Evolutionary conservation across 1,140 invertebrate species (phyloP).

Genomic region (Mamestra configurata): DNA sequence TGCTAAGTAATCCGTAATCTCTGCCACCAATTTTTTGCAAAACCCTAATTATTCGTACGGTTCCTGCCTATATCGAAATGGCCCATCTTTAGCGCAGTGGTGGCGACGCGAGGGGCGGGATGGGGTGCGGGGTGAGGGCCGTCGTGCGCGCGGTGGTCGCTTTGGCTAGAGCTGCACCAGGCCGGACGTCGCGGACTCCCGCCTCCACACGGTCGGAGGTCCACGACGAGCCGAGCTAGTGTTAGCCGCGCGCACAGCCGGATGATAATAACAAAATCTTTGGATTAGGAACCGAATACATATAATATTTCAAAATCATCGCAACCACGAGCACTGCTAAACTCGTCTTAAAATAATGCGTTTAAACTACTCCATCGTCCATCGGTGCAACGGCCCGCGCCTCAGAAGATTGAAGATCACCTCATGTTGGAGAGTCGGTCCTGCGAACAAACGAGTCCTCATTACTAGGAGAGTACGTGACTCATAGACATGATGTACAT

Average conservation of each 20-base stretch:
- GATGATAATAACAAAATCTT: constrained; percentile 36
- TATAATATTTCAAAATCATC: constrained; percentile 29
- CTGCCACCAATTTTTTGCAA: constrained; percentile 1
- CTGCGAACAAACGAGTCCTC: constrained; percentile 26
- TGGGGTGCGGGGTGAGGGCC: constrained; percentile 54
- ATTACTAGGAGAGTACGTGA: not conserved
- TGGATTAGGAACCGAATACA: not conserved
- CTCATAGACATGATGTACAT: too few species aligned
- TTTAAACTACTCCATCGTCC: constrained; percentile 45
- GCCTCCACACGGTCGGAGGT: constrained; percentile 55
- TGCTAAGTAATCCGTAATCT: constrained; percentile 17
- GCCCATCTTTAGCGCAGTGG: constrained; percentile 65
- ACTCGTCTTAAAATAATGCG: constrained; percentile 10
- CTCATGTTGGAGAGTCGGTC: constrained; percentile 35
- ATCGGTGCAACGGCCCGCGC: constrained; percentile 14
- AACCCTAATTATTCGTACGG: constrained; percentile 42
- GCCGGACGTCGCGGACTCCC: constrained; percentile 62
- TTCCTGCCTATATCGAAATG: constrained; percentile 77
- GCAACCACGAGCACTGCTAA: constrained; percentile 53
- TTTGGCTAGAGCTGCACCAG: constrained; percentile 80
- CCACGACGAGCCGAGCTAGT: constrained; percentile 64
- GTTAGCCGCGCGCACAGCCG: constrained; percentile 71
- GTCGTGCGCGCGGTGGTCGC: constrained; percentile 75
- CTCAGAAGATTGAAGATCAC: constrained; percentile 30
- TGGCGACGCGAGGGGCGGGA: constrained; percentile 41